phyloP scores from a whole-genome alignment of 2,113 vertebrate species.

The Pelusios castaneus region DNA sequence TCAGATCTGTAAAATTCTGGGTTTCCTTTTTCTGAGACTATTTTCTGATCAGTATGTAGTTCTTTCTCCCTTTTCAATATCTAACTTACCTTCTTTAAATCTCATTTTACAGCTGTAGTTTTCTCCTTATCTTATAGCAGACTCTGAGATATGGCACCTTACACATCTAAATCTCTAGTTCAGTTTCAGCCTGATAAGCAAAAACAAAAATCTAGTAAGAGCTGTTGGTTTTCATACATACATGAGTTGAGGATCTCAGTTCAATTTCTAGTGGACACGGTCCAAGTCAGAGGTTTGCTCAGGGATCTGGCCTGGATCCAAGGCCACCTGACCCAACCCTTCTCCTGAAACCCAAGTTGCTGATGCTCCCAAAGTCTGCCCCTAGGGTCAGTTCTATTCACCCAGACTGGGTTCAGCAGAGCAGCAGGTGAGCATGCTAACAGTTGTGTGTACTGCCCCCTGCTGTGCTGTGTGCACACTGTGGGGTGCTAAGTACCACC shows the following conservation, averaged over 20 bases:
- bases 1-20: not conserved
- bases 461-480: too few relatives aligned
- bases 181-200: slow-evolving; percentile 13
- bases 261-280: not conserved
- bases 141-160: slow-evolving; percentile 33
- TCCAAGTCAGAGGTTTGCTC: fast-evolving
- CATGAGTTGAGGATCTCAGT: not conserved
- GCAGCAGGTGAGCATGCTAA: too few relatives aligned
- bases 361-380: too few relatives aligned
- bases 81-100: slow-evolving; percentile 56
- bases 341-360: too few relatives aligned
- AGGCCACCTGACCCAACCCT: too few relatives aligned
- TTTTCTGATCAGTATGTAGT: slow-evolving; percentile 31
- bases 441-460: too few relatives aligned
- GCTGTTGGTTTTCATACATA: not conserved
- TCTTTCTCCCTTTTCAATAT: slow-evolving; percentile 34
- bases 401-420: too few relatives aligned
- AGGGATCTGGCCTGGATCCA: not conserved
- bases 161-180: slow-evolving; percentile 8
- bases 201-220: not conserved
- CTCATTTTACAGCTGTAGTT: slow-evolving; percentile 51
- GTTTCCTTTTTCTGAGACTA: slow-evolving; percentile 14
- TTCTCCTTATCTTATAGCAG: slow-evolving; percentile 54
- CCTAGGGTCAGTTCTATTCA: too few relatives aligned
- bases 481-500: too few relatives aligned